Conservation (phyloP, 2,113 vertebrate species). For the Hepsetus odoe region DNA sequence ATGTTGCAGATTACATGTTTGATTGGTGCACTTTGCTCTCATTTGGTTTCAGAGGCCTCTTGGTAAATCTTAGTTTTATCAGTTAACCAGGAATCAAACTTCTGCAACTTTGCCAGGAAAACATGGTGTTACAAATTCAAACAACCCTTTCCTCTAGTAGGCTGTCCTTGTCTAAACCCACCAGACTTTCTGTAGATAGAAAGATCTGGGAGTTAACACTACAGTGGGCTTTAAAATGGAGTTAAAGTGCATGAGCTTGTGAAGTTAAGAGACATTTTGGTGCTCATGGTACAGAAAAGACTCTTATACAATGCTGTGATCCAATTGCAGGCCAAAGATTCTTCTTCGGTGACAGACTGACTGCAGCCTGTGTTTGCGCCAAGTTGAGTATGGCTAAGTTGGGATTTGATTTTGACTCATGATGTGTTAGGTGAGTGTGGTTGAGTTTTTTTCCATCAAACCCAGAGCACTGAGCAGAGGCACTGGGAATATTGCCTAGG, state of each 20-base stretch:
- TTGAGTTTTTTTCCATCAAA: conserved; percentile 45
- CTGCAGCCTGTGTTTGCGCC: neutral
- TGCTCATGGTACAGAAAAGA: neutral
- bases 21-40: too few species aligned
- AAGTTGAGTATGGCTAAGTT: conserved; percentile 2
- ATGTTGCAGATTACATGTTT: too few species aligned
- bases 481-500: conserved; percentile 55
- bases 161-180: neutral
- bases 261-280: neutral
- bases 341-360: neutral
- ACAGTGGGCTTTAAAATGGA: neutral
- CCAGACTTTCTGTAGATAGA: too few species aligned
- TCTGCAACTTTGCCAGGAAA: too few species aligned
- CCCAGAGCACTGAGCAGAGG: conserved; percentile 33
- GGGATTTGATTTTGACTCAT: conserved; percentile 14
- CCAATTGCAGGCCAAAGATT: neutral
- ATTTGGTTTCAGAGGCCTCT: too few species aligned
- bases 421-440: conserved; percentile 15
- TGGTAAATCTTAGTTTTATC: too few species aligned
- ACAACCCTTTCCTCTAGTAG: neutral
- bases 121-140: neutral
- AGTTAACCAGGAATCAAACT: too few species aligned
- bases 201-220: too few species aligned
- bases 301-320: neutral
- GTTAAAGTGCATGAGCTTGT: neutral